Conservation (phyloP, 2,797 vertebrate genomes). For the Urophycis tenuis region DNA sequence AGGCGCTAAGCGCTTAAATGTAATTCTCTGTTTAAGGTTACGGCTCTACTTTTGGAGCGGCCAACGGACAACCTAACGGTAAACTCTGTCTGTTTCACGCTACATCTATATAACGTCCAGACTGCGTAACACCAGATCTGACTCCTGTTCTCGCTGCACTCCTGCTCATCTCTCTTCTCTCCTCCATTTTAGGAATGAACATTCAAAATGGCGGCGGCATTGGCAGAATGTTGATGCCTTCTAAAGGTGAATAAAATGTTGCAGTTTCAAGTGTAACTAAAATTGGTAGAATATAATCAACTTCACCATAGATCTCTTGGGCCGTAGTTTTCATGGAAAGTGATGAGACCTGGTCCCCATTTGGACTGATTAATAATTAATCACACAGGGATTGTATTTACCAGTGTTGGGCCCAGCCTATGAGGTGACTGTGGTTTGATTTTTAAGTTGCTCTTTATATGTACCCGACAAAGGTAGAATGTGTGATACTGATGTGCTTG, state of each 20-base stretch:
- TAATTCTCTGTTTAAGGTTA: conserved; percentile 48
- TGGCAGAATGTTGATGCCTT: conserved; percentile 47
- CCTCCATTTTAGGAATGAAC: conserved; percentile 40
- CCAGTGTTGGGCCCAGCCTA: not conserved
- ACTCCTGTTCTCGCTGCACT: not conserved
- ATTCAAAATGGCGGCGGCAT: conserved; percentile 38
- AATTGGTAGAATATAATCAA: not conserved
- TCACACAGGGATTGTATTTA: not conserved
- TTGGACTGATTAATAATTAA: not conserved
- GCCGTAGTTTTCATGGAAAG: no score
- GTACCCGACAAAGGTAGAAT: not conserved
- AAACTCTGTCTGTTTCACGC: not conserved
- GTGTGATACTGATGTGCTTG: conserved; percentile 5
- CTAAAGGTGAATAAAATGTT: conserved; percentile 47
- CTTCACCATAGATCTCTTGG: not conserved
- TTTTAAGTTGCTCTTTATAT: not conserved
- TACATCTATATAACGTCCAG: not conserved
- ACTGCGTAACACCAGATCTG: not conserved
- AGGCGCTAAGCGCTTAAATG: not conserved
- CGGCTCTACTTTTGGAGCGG: conserved; percentile 24
- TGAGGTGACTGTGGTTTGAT: not conserved
- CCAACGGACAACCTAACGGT: conserved; percentile 48
- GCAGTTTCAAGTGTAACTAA: not conserved
- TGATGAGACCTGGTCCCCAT: not conserved
- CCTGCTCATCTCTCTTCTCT: not conserved